Evolutionary conservation across 2,797 vertebrate species (phyloP), one percentile per base, ranked within the genome.

Genomic region (Megalops cyprinoides): DNA sequence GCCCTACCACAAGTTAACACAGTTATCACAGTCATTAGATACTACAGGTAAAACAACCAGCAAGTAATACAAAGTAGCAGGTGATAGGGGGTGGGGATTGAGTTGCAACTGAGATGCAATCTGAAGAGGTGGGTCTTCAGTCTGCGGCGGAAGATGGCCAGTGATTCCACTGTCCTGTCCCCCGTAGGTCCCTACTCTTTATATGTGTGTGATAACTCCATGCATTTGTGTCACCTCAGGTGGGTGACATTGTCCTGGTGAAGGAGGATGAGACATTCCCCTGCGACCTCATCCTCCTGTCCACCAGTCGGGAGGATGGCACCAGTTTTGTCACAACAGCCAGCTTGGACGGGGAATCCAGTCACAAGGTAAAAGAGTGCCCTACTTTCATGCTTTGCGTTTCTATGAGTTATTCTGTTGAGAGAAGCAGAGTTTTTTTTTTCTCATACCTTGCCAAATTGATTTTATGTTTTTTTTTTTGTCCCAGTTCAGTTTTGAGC

Each of bases 331-430:
- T 99, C 78, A 99, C 98, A 0, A 99, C 98, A 1, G 96, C 98
- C 89, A 98, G 98, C 87, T 89, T 99, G 88, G 98, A 99, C 1
- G 98, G 98, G 80, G 98, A 99, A 89, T 98, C 97, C 44, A 99
- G 97, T 92, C 97, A 98, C 84, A 99, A 99, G 91, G 98, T 98
- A 90, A 84, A 34, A 60, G 55, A 28, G 25, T 39, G 23, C 44
- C 0, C 39, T n/a, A 31, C 28, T n/a, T 9, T 34, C 60, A 18
- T 39, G 14, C 44, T 15, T 34, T 15, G 53, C 23, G 37, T n/a
- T 69, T 15, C 37, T 18, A 42, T 69, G 2, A 39, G 37, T 25
- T 69, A 18, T 42, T 23, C 1, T 69, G 18, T 23, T 8, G 37
- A 39, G 39, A 15, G 14, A 28, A 28, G 58, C 9, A 1, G 31